Base-by-base conservation (phyloP, 2,797 vertebrate species). In the Bovichtus variegatus region DNA sequence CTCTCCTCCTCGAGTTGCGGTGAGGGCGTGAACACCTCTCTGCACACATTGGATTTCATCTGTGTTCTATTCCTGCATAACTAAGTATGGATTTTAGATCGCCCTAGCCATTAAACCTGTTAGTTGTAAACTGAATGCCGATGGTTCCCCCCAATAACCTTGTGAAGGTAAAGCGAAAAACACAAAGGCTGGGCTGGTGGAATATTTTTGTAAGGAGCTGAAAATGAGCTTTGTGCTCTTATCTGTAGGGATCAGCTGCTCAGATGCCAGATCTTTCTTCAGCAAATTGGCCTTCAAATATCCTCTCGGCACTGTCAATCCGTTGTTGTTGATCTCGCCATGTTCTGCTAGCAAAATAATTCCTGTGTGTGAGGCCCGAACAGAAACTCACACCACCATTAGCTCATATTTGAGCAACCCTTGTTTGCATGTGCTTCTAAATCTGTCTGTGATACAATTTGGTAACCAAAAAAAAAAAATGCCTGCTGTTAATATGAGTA, bases 181-280 rank as follows among this genome's bases (percentile, higher is more conserved):
- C 58, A 79, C 60, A 71, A 76, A 63, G 72, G 66, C 60, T 9
- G 60, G 47, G 34, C 71, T 49, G 74, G 60, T 47, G 47, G 72
- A 81, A 71, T 84, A 86, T 82, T 79, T 89, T 62, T 74, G 74
- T 63, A 62, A 65, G 47, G 57, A 82, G 75, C 70, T 76, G 78
- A 89, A 89, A 86, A 86, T 81, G 62, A 81, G 78, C 77, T 87
- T 82, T 80, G 46, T 74, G 70, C 59, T 85, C 73, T 82, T 87
- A 84, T 90, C 87, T 87, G 78, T 76, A 78, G 74, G 78, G 85
- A 93, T 93, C 91, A 91, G 81, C 81, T 77, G 87, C 80, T 87
- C 84, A 80, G 77, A 87, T 71, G 64, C 80, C 46, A 53, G 71
- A 90, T 91, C 85, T 84, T 81, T 86, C 78, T 84, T 60, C 74